Evolutionary conservation across 1,140 invertebrate genomes (phyloP).

Genomic region (Gonioctena quinquepunctata): DNA sequence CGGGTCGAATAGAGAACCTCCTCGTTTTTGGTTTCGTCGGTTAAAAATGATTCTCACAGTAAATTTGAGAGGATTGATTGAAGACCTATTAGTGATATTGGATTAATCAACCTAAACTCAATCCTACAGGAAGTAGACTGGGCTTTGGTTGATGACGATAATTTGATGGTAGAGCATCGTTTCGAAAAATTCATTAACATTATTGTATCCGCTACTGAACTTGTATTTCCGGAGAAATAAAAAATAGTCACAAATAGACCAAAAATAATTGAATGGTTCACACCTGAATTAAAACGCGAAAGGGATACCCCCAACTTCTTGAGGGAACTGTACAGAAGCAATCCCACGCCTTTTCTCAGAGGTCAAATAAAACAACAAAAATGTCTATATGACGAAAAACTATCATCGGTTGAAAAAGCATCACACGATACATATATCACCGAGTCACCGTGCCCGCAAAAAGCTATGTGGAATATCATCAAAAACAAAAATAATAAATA

Average conservation of each 20-base stretch:
- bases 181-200: background rate
- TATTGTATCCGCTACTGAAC: background rate
- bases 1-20: too few relatives aligned
- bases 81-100: background rate
- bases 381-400: background rate
- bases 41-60: background rate
- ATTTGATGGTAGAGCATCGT: background rate
- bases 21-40: too few relatives aligned
- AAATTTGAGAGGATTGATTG: background rate
- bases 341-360: background rate
- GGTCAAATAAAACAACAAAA: background rate
- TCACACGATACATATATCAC: background rate
- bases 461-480: background rate
- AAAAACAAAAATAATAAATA: background rate
- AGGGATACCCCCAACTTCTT: conserved; percentile 1
- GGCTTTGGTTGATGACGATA: background rate
- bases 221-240: background rate
- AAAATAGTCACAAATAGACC: background rate
- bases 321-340: background rate
- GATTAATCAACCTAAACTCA: background rate
- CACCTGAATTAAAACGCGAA: background rate
- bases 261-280: background rate
- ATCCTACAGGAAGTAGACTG: background rate
- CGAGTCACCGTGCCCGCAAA: background rate
- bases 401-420: background rate